Percentiles rank a stretch among this genome's conserved stretches.
These are phyloP conservation scores for Agrypnia vestita DNA, from an alignment of 1,140 invertebrate species.

Conservation along the genomic window DNA sequence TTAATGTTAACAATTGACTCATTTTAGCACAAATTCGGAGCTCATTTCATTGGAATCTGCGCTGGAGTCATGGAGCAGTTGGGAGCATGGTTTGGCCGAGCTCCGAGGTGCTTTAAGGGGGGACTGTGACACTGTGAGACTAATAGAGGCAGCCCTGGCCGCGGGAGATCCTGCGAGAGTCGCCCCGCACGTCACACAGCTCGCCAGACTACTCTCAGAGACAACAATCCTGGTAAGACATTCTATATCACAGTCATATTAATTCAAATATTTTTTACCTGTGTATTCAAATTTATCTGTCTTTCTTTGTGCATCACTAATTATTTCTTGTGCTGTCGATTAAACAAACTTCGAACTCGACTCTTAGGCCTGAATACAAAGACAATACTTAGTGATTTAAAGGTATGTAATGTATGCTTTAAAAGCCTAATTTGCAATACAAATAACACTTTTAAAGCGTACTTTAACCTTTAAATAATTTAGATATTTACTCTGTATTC, in stretches of 20 bases:
- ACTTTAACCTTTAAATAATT: no score
- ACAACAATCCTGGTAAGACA: constrained; percentile 52
- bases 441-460: no score
- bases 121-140: constrained; percentile 69
- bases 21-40: constrained; percentile 68
- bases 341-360: no score
- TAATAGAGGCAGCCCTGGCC: constrained; percentile 64
- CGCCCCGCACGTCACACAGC: constrained; percentile 67
- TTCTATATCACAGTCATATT: background rate
- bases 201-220: constrained; percentile 67
- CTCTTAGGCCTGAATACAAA: no score
- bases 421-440: no score
- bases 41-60: constrained; percentile 69
- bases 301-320: no score
- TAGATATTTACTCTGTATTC: no score
- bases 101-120: constrained; percentile 71
- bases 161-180: constrained; percentile 66
- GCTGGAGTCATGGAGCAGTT: constrained; percentile 72
- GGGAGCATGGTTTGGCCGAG: constrained; percentile 72
- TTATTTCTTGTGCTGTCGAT: no score
- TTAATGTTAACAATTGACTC: background rate
- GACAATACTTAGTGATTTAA: no score
- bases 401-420: no score
- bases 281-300: no score
- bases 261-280: background rate